Evolutionary conservation across 2,797 vertebrate genomes (phyloP).

Genomic region (Schizopygopsis pylzovi): DNA sequence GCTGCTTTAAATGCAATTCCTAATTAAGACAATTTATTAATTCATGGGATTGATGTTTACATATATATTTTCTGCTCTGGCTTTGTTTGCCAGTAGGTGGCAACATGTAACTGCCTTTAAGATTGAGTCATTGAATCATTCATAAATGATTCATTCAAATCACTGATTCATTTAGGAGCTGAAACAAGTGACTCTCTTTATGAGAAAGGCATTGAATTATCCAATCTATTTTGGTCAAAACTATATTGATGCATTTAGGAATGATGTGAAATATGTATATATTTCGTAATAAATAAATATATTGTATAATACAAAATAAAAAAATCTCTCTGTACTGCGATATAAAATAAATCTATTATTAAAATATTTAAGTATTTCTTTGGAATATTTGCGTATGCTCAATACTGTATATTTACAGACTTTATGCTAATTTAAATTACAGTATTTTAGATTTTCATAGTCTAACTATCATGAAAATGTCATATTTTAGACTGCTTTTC

Average conservation of each 20-base stretch:
- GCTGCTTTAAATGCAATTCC: conserved; percentile 6
- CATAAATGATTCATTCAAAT: neutral
- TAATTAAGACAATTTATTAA: conserved; percentile 8
- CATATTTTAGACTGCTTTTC: neutral
- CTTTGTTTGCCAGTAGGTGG: neutral
- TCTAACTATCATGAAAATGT: neutral
- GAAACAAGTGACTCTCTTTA: neutral
- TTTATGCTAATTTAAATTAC: neutral
- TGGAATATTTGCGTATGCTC: neutral
- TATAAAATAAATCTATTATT: neutral
- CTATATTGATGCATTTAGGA: neutral
- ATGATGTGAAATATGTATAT: too few species aligned
- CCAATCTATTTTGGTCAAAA: neutral
- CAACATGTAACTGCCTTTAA: neutral
- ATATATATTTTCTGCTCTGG: neutral
- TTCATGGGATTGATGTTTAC: neutral
- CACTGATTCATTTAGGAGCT: neutral
- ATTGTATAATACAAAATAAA: too few species aligned
- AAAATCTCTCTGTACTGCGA: neutral
- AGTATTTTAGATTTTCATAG: neutral
- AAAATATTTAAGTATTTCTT: neutral
- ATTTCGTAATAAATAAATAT: too few species aligned
- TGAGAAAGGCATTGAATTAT: neutral
- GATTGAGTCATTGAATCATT: neutral
- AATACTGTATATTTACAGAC: neutral